Base-by-base conservation (phyloP, 2,113 vertebrate genomes). In the Hiodon alosoides region DNA sequence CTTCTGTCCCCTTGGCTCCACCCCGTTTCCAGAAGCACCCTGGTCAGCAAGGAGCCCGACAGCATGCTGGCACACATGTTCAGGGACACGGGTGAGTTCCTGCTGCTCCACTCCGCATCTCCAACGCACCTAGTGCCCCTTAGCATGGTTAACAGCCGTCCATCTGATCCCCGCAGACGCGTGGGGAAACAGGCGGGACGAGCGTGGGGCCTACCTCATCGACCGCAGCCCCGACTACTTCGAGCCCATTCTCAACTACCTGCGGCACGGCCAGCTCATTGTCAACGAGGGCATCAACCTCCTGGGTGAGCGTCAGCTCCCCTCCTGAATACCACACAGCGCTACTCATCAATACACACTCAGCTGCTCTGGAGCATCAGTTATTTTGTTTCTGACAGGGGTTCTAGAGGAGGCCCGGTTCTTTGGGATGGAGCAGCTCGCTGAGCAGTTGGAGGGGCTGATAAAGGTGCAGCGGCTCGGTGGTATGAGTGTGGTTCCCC, bases 61-160 rank as follows among this genome's bases (percentile, higher is more conserved):
- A 98, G 97, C 71, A 98, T 99, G 97, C 87, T 99, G 78, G 95
- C 96, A 53, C 95, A 95, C 84, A 99, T 99, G 97, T 99, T 99
- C 82, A 87, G 93, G 83, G 95, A 96, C 80, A 97, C 93, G 91
- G 94, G 97, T 98, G 77, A 91, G 79, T 84, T 5, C 47, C 46
- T 9, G 16, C 11, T 10, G 13, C 0, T 55, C 48, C 65, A 57
- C 5, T 48, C 5, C 7, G 7, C 4, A 47, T 11, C 62, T 51
- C 60, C 61, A 14, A 11, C n/a, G 31, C 9, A 73, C 31, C 31
- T 31, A 31, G 31, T 31, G 31, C 31, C 31, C 31, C 31, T 31
- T 31, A 31, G 31, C 31, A 31, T 31, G 31, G 6, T 11, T 3
- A 16, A 66, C 64, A 17, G 11, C 48, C 31, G 31, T 11, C 7